Conservation (phyloP, 1,140 invertebrate species). For the Polypedilum pembai region DNA sequence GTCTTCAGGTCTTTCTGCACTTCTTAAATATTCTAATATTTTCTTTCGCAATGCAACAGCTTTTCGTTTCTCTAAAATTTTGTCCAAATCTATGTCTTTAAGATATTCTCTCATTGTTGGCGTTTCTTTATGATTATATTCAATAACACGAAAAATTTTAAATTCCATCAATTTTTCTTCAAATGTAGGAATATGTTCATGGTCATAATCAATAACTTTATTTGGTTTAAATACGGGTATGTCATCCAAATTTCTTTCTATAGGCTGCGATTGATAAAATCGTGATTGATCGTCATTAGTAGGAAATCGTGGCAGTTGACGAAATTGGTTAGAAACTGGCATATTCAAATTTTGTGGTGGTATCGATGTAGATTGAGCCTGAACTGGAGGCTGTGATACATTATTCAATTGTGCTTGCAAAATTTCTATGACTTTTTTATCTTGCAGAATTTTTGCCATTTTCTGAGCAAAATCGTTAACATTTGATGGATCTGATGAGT, state of each 20-base stretch:
- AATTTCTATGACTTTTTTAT: neutral
- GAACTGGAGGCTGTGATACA: neutral
- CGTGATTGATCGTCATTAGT: too few species aligned
- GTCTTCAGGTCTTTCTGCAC: neutral
- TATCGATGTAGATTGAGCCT: neutral
- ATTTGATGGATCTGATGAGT: neutral
- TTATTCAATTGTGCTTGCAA: neutral
- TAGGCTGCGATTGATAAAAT: too few species aligned
- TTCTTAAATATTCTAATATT: constrained; percentile 23
- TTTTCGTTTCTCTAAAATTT: neutral
- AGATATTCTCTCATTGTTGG: neutral
- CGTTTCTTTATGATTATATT: neutral
- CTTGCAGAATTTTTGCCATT: neutral
- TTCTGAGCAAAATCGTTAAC: neutral
- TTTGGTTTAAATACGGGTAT: neutral
- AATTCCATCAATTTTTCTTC: constrained; percentile 15
- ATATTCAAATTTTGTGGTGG: neutral
- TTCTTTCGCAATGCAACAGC: neutral
- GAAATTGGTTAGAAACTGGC: neutral
- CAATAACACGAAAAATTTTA: neutral
- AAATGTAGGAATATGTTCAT: neutral
- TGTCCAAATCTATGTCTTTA: neutral
- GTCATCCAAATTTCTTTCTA: neutral
- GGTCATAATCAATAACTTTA: neutral
- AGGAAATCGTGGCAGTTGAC: neutral